These are phyloP conservation scores for Leptobrachium leishanense DNA, from an alignment of 2,113 vertebrate genomes.

Conservation along the genomic window DNA sequence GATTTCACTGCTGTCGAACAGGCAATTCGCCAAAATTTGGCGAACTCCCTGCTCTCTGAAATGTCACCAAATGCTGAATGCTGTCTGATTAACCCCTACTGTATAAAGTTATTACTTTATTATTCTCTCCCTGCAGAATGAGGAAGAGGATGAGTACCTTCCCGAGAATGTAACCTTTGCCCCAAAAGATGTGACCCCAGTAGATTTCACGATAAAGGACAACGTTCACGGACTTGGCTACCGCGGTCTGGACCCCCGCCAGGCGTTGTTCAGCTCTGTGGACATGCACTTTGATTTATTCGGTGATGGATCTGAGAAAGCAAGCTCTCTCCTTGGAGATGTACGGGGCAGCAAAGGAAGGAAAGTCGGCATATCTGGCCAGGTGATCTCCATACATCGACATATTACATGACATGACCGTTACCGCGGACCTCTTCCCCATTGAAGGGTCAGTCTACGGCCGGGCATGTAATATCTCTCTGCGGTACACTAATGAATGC, in stretches of 20 bases:
- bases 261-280: slow-evolving; percentile 71
- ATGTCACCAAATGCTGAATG: no score
- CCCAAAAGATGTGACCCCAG: slow-evolving; percentile 85
- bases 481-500: background rate
- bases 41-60: no score
- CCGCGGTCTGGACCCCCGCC: slow-evolving; percentile 81
- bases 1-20: no score
- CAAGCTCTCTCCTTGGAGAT: slow-evolving; percentile 71
- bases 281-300: slow-evolving; percentile 76
- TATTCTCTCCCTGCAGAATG: slow-evolving; percentile 50
- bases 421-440: no score
- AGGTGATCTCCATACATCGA: slow-evolving; percentile 67
- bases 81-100: no score
- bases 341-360: slow-evolving; percentile 61
- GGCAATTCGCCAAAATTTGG: no score
- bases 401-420: background rate
- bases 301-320: slow-evolving; percentile 62
- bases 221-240: slow-evolving; percentile 90
- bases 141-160: slow-evolving; percentile 81
- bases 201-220: slow-evolving; percentile 80
- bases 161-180: slow-evolving; percentile 91
- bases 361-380: slow-evolving; percentile 84
- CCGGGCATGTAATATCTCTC: no score
- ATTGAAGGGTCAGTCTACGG: no score
- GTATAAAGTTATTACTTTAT: no score